Evolutionary conservation across 2,888 invertebrate genomes (phyloP), one percentile per base, ranked within the genome.

Genomic region (Leucozona laternaria): DNA sequence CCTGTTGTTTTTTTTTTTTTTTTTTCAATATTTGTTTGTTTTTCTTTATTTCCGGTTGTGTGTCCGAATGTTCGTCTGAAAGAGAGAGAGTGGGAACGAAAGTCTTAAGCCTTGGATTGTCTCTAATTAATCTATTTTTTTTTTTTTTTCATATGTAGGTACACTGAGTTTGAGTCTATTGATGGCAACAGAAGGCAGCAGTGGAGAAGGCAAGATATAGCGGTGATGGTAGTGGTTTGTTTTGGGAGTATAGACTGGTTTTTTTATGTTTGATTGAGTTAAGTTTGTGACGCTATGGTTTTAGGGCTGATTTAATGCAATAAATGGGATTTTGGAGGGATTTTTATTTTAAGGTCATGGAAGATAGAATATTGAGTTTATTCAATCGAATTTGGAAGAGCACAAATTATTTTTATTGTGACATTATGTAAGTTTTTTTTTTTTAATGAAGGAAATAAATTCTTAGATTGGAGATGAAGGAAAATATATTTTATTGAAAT

Each of bases 61-160:
- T 40, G 37, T 85, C 45, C 45, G 17, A 50, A 53, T 37, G 37
- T 40, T 40, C 25, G 15, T 34, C 15, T 1, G 6, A 28, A 6
- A 7, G 31, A 31, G 31, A 31, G 31, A 31, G 31, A 22, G 25
- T 57, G 11, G 34, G 50, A 40, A 25, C 15, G 22, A 50, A 37
- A 68, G 66, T 50, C 48, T 68, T 22, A 68, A 62, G 73, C 80
- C 53, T 85, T 72, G 76, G 76, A 76, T 77, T 81, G 85, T 85
- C 77, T 81, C 72, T 85, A 85, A 85, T 85, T 85, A 85, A 81
- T 81, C 77, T 60, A 70, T 73, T 77, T 77, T 85, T 76, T 25
- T 66, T 66, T 28, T 37, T 17, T 40, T 2, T 25, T n/a, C n/a
- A 43, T 43, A 15, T 17, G 11, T 43, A 20, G 0, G 15, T 60